phyloP scores from a whole-genome alignment of 2,113 vertebrate species.

The Zosterops japonicus region DNA sequence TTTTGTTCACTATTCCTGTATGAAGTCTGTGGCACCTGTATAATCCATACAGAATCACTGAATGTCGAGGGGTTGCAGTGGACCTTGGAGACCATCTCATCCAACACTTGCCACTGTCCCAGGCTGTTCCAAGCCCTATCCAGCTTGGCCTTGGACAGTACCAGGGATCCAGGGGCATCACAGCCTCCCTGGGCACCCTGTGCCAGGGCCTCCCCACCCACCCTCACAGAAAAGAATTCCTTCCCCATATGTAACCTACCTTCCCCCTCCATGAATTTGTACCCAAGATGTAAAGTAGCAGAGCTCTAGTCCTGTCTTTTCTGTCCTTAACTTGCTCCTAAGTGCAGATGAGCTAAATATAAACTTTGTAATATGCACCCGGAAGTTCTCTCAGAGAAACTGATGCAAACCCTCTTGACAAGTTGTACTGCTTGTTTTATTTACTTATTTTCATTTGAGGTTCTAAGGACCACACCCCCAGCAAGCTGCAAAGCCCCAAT shows the following conservation, averaged over 20 bases:
- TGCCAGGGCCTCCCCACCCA: neutral
- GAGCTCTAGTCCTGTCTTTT: neutral
- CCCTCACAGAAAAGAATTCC: neutral
- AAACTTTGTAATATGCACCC: neutral
- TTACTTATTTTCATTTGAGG: neutral
- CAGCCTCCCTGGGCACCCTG: too few species aligned
- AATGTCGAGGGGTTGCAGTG: neutral
- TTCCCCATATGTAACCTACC: neutral
- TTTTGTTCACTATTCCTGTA: neutral
- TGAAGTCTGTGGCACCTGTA: fast-evolving
- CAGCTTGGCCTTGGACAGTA: neutral
- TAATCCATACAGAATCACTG: fast-evolving
- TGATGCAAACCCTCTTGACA: neutral
- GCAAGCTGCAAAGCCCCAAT: neutral
- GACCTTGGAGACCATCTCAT: too few species aligned
- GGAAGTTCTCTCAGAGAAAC: neutral
- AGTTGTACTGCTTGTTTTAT: neutral
- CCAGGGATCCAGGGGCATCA: neutral
- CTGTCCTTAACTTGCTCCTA: neutral
- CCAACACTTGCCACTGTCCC: neutral
- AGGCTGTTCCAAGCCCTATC: neutral
- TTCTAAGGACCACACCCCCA: neutral
- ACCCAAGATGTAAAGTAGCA: neutral
- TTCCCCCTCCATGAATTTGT: neutral
- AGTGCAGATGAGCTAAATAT: neutral